phyloP scores from a whole-genome alignment of 2,888 invertebrate genomes.

The Tenthredo notha region DNA sequence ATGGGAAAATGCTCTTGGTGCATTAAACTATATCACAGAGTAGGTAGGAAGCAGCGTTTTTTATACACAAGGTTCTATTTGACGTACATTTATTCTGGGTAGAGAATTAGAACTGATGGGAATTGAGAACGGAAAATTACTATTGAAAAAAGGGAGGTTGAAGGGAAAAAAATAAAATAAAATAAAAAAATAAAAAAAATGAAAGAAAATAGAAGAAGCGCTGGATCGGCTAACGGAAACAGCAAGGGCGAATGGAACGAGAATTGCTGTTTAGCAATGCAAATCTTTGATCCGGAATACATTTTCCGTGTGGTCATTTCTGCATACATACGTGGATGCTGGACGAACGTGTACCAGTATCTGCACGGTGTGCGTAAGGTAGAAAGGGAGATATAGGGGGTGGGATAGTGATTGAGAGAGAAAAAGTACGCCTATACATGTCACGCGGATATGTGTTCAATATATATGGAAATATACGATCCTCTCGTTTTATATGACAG shows the following conservation, averaged over 20 bases:
- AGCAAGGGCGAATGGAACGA: conserved; percentile 59
- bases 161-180: not conserved
- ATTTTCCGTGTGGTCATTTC: conserved; percentile 56
- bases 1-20: not conserved
- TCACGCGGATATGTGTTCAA: conserved; percentile 57
- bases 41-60: not conserved
- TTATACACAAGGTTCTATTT: not conserved
- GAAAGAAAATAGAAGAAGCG: not conserved
- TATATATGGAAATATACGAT: conserved; percentile 52
- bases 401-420: not conserved
- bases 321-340: conserved; percentile 29
- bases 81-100: not conserved
- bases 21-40: not conserved
- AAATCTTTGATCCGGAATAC: conserved; percentile 64
- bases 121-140: not conserved
- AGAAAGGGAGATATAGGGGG: not conserved
- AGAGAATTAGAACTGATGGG: not conserved
- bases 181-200: not conserved
- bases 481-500: conserved; percentile 56
- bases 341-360: not conserved
- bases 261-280: conserved; percentile 66
- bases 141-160: not conserved
- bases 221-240: not conserved
- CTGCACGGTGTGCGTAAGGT: not conserved
- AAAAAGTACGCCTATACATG: conserved; percentile 38